A percentile compares a stretch with the other conserved stretches of the same genome.
Conservation (phyloP, 30 jellyfish, hydroid and myxozoan species). For the Aurelia coerulea region DNA sequence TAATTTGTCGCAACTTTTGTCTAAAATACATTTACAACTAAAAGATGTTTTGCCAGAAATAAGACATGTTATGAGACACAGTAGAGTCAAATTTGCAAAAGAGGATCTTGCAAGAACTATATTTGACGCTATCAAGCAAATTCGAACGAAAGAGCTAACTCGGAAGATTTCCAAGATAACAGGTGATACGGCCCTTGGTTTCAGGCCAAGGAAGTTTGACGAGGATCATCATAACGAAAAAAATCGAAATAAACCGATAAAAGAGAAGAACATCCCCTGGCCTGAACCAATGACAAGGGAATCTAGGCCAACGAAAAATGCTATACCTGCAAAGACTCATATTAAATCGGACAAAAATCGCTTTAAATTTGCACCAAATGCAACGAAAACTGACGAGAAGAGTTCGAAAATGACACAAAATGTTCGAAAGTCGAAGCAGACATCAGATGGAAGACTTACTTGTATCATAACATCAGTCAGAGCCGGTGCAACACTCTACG, state of each 20-base stretch:
- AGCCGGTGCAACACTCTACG: conserved; percentile 77
- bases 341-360: background rate
- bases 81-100: conserved; percentile 14
- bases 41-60: conserved; percentile 73
- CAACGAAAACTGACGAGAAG: background rate
- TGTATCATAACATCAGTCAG: conserved; percentile 68
- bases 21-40: conserved; percentile 36
- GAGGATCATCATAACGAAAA: background rate
- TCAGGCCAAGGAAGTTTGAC: background rate
- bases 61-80: conserved; percentile 38
- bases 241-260: background rate
- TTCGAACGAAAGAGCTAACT: conserved; percentile 35
- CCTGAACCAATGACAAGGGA: background rate
- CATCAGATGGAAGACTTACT: conserved; percentile 48
- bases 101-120: conserved; percentile 43
- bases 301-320: background rate
- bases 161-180: conserved; percentile 28
- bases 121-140: conserved; percentile 28
- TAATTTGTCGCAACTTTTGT: conserved; percentile 29
- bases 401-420: conserved; percentile 1
- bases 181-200: background rate
- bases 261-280: background rate
- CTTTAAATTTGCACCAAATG: background rate
- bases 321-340: background rate
- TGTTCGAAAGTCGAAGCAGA: background rate